Evolutionary conservation across 2,113 vertebrate species (phyloP).

Genomic region (Myxocyprinus asiaticus): DNA sequence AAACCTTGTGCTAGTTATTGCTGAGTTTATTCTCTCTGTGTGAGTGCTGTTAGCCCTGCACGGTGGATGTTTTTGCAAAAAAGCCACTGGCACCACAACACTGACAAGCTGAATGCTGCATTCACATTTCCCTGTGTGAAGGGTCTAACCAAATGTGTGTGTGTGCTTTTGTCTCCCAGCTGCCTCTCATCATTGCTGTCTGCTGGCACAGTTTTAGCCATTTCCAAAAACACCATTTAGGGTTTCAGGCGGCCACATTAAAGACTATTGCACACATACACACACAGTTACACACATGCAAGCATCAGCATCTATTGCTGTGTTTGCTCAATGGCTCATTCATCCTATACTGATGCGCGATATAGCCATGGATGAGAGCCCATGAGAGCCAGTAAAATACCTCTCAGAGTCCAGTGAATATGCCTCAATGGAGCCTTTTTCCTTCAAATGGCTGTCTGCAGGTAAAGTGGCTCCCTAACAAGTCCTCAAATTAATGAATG

Average conservation of each 20-base stretch:
- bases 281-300: slow-evolving; percentile 27
- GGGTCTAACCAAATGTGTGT: slow-evolving; percentile 17
- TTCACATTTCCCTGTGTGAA: slow-evolving; percentile 33
- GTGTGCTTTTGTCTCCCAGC: slow-evolving; percentile 7
- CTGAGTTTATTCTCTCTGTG: background rate
- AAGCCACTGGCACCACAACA: slow-evolving; percentile 6
- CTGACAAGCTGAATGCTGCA: slow-evolving; percentile 36
- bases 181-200: slow-evolving; percentile 40
- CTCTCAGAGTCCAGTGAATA: slow-evolving; percentile 46
- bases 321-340: slow-evolving; percentile 50
- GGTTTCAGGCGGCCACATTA: slow-evolving; percentile 27
- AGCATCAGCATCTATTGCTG: slow-evolving; percentile 39
- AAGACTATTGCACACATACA: background rate
- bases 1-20: background rate
- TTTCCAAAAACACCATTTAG: slow-evolving; percentile 33
- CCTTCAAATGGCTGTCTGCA: slow-evolving; percentile 48
- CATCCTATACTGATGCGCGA: slow-evolving; percentile 44
- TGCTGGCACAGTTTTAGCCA: slow-evolving; percentile 30
- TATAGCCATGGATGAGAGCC: slow-evolving; percentile 47
- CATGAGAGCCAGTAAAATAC: slow-evolving; percentile 35
- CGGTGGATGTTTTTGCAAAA: slow-evolving; percentile 21
- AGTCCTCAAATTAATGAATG: slow-evolving; percentile 60
- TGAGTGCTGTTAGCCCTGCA: slow-evolving; percentile 19
- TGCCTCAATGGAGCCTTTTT: slow-evolving; percentile 42
- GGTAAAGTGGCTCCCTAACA: slow-evolving; percentile 58